Conservation (phyloP, 2,888 invertebrate genomes). For the Lycia hirtaria region DNA sequence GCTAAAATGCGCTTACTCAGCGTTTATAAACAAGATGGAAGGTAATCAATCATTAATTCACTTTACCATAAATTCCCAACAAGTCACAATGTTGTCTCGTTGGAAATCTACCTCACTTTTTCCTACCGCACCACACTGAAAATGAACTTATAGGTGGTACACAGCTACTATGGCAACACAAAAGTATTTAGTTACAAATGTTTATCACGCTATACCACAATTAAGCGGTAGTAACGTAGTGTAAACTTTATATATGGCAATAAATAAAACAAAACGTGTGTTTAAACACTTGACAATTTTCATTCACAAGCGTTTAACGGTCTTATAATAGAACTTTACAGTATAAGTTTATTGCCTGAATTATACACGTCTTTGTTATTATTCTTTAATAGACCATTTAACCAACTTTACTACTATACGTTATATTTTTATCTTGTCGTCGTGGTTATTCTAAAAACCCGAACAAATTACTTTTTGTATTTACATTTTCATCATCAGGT, state of each 20-base stretch:
- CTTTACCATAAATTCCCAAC: too few relatives aligned
- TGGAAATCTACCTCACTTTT: too few relatives aligned
- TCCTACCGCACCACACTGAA: too few relatives aligned
- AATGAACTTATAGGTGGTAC: neutral
- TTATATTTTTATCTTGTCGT: too few relatives aligned
- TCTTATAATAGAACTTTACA: neutral
- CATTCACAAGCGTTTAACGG: neutral
- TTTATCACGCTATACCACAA: constrained; percentile 8
- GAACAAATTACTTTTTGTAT: too few relatives aligned
- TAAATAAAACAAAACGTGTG: neutral
- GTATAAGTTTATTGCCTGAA: neutral
- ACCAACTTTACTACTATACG: too few relatives aligned
- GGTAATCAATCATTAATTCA: too few relatives aligned
- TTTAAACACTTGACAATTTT: neutral
- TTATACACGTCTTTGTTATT: neutral
- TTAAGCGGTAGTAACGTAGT: neutral
- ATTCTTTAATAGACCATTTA: neutral
- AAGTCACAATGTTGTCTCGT: too few relatives aligned
- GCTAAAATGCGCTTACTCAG: too few relatives aligned
- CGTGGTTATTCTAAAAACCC: too few relatives aligned
- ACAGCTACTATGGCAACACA: neutral
- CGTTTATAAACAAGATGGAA: too few relatives aligned
- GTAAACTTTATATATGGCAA: neutral
- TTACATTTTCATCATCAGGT: too few relatives aligned
- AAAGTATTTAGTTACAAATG: neutral